phyloP scores from a whole-genome alignment of 2,888 invertebrate species.

The Norana najaformis region DNA sequence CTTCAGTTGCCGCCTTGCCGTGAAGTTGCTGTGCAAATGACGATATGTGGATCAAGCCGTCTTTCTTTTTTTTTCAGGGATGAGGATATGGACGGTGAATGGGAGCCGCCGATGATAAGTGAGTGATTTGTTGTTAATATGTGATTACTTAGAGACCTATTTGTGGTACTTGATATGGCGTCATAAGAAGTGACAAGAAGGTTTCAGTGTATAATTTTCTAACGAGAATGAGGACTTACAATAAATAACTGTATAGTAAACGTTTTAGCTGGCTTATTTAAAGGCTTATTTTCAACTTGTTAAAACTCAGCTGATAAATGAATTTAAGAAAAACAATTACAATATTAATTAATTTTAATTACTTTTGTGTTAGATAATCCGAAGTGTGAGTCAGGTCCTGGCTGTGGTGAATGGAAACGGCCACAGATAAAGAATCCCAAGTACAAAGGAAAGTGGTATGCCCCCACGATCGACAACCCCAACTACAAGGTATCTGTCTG shows the following conservation, averaged over 20 bases:
- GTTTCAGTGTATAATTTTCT: not conserved
- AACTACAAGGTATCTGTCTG: slow-evolving; percentile 73
- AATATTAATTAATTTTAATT: no score
- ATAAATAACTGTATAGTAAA: no score
- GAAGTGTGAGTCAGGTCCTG: slow-evolving; percentile 75
- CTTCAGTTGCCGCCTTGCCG: no score
- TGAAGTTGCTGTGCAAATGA: not conserved
- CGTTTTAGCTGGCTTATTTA: not conserved
- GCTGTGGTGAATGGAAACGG: slow-evolving; percentile 89
- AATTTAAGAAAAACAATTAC: no score
- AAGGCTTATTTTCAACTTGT: no score
- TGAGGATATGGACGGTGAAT: slow-evolving; percentile 95
- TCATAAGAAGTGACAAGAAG: not conserved
- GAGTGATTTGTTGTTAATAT: slow-evolving; percentile 43
- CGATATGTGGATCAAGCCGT: not conserved
- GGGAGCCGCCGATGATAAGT: slow-evolving; percentile 88
- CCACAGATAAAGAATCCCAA: slow-evolving; percentile 86
- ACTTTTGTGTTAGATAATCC: slow-evolving; percentile 73
- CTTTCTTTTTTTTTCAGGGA: slow-evolving; percentile 69
- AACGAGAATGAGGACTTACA: not conserved
- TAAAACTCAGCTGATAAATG: no score
- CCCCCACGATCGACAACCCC: slow-evolving; percentile 68
- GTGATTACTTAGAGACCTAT: not conserved
- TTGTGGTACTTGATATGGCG: not conserved
- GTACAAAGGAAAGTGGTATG: slow-evolving; percentile 91